Conservation (phyloP, 1,140 invertebrate genomes). For the Aphelinus certus region DNA sequence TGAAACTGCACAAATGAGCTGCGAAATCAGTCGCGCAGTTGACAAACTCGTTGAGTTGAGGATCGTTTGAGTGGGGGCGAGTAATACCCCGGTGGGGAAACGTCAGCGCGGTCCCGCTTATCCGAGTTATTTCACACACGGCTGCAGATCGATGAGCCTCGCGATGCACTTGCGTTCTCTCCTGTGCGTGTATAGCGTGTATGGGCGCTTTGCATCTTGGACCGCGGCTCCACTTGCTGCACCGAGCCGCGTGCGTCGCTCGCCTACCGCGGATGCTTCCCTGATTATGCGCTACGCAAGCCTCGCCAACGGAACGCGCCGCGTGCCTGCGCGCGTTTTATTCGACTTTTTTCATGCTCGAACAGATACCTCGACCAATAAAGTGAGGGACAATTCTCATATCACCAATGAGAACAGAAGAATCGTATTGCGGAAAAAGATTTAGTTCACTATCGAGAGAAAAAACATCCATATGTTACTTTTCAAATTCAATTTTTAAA, state of each 20-base stretch:
- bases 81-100: not conserved
- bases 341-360: no score
- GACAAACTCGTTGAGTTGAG: not conserved
- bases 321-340: no score
- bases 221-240: no score
- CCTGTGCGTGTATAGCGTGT: not conserved
- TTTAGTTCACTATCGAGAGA: not conserved
- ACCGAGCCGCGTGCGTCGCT: not conserved
- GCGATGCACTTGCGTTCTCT: not conserved
- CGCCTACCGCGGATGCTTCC: conserved; percentile 6
- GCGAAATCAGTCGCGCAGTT: not conserved
- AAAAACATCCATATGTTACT: no score
- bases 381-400: conserved; percentile 12
- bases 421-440: not conserved
- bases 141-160: conserved; percentile 48
- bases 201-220: no score
- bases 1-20: not conserved
- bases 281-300: conserved; percentile 13
- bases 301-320: not conserved
- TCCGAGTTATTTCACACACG: conserved; percentile 50
- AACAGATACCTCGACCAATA: conserved; percentile 8
- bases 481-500: no score
- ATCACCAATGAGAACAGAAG: conserved; percentile 23
- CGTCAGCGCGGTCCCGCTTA: conserved; percentile 32
- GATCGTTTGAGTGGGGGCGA: not conserved